Base-by-base conservation (phyloP, 2,888 invertebrate genomes). In the Acronicta leporina region DNA sequence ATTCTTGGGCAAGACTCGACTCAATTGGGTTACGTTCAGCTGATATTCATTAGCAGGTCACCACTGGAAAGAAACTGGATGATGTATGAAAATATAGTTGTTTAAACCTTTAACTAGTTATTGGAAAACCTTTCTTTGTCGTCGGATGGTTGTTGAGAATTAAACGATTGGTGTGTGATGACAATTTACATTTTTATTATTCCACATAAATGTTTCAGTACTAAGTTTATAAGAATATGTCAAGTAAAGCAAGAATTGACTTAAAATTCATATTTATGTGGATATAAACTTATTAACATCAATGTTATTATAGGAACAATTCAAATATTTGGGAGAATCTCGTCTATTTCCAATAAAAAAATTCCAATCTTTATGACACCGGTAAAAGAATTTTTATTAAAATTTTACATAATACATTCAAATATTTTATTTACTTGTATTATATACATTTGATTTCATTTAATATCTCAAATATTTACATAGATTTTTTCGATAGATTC, bases 381-480 rank as follows among this genome's bases (percentile, higher is more conserved):
- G 53, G 49, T 27, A 68, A 54, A 68, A 63, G 57, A 53, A 47
- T 62, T 49, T 46, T 40, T n/a, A 33, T 43, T 44, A 42, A n/a
- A 38, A 43, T 68, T 51, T 51, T 57, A 60, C 47, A 33, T 47
- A 50, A 15, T 51, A 62, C 64, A 68, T 56, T 63, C 42, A 64
- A 55, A 51, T 61, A 38, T 64, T 41, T 49, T 45, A 47, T 61
- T 41, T 55, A 61, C 35, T 60, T 16, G 40, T 51, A 59, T 46
- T 68, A 76, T 74, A 14, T 77, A 79, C 75, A 77, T 51, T n/a
- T 27, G 8, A 54, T 52, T 57, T 49, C 20, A 58, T 51, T 42
- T 42, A 48, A 64, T 58, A 55, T 60, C 14, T 54, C 13, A 65
- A 71, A 63, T 77, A 79, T 79, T 71, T 79, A 79, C 79, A 79